These are phyloP conservation scores for Sylvietta virens DNA, from an alignment of 2,113 vertebrate species.

Conservation along the genomic window DNA sequence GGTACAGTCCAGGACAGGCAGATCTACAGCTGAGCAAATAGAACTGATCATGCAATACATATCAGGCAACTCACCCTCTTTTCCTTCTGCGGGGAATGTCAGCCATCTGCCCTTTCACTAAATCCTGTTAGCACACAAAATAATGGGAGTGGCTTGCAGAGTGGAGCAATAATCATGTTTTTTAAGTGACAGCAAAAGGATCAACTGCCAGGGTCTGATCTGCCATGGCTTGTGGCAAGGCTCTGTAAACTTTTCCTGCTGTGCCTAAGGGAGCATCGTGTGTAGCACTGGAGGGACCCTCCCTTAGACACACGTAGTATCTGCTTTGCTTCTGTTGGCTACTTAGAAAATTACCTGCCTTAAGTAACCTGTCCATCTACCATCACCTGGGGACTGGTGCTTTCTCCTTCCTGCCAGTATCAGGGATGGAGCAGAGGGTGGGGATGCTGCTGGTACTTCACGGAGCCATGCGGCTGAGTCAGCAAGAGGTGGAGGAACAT, in stretches of 20 bases:
- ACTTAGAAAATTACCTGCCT: neutral
- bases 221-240: neutral
- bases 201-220: neutral
- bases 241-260: neutral
- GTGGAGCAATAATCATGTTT: fast-evolving
- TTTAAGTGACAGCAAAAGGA: neutral
- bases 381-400: no score
- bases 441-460: neutral
- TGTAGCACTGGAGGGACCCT: neutral
- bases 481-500: neutral
- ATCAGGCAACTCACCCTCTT: neutral
- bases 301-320: neutral
- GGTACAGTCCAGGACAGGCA: neutral
- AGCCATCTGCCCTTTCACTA: neutral
- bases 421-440: neutral
- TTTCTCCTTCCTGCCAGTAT: neutral
- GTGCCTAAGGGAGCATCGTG: fast-evolving
- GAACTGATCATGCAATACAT: neutral
- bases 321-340: neutral
- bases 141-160: neutral
- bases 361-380: neutral
- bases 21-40: slow-evolving; percentile 21
- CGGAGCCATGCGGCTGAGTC: neutral
- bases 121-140: neutral
- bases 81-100: neutral